phyloP scores from a whole-genome alignment of 1,140 invertebrate genomes.

The Anoplophora glabripennis region DNA sequence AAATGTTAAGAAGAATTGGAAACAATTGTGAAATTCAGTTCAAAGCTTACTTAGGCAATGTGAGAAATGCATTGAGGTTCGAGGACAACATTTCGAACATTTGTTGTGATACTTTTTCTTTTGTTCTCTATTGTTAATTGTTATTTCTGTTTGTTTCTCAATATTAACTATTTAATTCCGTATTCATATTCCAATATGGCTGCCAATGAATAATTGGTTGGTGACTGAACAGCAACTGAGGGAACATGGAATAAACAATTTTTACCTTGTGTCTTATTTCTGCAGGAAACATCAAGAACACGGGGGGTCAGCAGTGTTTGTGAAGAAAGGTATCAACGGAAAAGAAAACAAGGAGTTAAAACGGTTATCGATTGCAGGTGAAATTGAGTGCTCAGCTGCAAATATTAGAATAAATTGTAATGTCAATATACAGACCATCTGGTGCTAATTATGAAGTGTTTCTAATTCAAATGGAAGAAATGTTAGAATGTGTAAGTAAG shows the following conservation, averaged over 20 bases:
- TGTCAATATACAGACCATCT: constrained; percentile 7
- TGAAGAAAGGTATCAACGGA: background rate
- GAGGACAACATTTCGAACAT: no score
- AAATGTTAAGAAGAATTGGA: no score
- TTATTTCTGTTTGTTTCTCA: no score
- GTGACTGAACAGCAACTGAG: constrained; percentile 8
- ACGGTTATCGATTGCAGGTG: constrained; percentile 1
- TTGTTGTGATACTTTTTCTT: no score
- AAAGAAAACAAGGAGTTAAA: constrained; percentile 2
- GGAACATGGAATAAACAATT: background rate
- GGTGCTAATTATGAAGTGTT: background rate
- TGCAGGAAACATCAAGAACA: constrained; percentile 1
- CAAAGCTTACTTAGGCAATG: no score
- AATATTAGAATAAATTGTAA: constrained; percentile 2
- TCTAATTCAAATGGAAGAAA: constrained; percentile 1
- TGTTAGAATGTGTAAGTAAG: background rate
- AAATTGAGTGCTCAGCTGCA: constrained; percentile 1
- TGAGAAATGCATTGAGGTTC: no score
- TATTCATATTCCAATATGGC: no score
- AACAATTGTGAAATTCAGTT: no score
- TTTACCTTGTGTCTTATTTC: background rate
- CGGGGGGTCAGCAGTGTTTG: constrained; percentile 8
- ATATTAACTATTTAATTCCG: no score
- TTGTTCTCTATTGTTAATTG: no score
- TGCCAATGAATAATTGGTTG: no score